Conservation (phyloP, 2,797 vertebrate species). For the Rhabdophis nuchalis region DNA sequence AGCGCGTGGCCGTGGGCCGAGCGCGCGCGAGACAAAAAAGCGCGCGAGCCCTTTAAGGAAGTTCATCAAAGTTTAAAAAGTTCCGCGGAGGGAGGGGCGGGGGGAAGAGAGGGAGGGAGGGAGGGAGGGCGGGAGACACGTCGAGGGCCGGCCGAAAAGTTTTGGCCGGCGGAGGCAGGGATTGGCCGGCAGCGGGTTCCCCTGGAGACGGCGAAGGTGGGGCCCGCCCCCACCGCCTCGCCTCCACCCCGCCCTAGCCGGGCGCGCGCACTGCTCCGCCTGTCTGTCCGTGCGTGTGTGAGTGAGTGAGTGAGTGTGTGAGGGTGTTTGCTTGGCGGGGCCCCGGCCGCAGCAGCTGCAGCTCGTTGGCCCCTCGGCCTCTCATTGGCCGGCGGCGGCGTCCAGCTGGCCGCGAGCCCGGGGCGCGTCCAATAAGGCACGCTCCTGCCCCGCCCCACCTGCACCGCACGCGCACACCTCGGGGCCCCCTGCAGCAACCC, state of each 20-base stretch:
- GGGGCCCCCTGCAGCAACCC: background rate
- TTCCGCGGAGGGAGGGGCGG: background rate
- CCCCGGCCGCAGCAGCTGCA: constrained; percentile 44
- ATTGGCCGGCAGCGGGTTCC: constrained; percentile 41
- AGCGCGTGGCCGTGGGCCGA: background rate
- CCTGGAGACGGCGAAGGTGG: constrained; percentile 51
- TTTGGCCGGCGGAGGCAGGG: background rate
- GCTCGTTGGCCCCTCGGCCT: constrained; percentile 36
- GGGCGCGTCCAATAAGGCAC: constrained; percentile 5
- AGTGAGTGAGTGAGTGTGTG: too few species aligned
- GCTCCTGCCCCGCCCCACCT: background rate
- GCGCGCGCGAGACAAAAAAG: too few species aligned
- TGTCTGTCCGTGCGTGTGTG: background rate
- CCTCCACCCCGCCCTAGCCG: constrained; percentile 22
- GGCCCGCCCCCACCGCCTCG: constrained; percentile 50
- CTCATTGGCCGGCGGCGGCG: constrained; percentile 20
- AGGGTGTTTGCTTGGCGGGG: constrained; percentile 1
- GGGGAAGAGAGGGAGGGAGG: background rate
- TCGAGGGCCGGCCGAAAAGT: background rate
- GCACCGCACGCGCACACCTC: background rate
- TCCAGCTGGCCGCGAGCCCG: constrained; percentile 5
- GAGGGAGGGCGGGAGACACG: background rate
- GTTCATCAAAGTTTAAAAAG: constrained; percentile 35
- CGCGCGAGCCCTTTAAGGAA: constrained; percentile 28
- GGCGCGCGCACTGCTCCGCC: background rate